Percentiles rank a stretch among this genome's conserved stretches.
Conservation (phyloP, 2,888 invertebrate genomes). For the Meteorus colon region DNA sequence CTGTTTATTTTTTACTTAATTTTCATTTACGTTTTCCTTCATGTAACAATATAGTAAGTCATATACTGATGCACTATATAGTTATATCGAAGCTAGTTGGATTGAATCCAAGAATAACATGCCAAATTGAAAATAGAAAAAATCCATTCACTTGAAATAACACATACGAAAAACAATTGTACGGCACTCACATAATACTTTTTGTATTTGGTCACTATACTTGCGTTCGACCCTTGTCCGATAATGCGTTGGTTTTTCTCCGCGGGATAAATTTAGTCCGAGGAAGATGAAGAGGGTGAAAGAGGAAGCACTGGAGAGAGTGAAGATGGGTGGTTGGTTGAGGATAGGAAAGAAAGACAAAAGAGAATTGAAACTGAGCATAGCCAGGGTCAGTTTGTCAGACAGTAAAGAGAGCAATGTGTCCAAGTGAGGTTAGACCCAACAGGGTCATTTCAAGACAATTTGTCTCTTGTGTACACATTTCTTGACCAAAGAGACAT, state of each 20-base stretch:
- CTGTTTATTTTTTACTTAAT: no score
- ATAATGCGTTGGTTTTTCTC: conserved; percentile 65
- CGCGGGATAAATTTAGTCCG: not conserved
- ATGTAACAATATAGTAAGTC: no score
- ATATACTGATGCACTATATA: not conserved
- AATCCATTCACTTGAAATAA: conserved; percentile 52
- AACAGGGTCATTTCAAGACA: conserved; percentile 38
- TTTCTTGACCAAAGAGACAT: not conserved
- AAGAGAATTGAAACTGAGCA: conserved; percentile 18
- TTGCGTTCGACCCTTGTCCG: conserved; percentile 67
- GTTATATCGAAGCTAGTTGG: conserved; percentile 6
- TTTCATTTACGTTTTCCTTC: no score
- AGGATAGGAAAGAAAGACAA: not conserved
- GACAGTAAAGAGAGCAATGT: conserved; percentile 63
- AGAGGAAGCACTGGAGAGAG: not conserved
- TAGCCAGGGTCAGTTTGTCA: conserved; percentile 69
- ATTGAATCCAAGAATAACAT: conserved; percentile 13
- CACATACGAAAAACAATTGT: conserved; percentile 10
- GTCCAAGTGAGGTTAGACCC: conserved; percentile 58
- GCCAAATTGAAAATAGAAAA: not conserved
- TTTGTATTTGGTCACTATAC: not conserved
- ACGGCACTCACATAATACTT: not conserved
- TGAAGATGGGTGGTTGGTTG: no score
- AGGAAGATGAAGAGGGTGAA: conserved; percentile 8
- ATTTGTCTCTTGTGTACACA: conserved; percentile 42